These are phyloP conservation scores for Sinohyriopsis cumingii DNA, from an alignment of 2,888 invertebrate species.

Conservation along the genomic window DNA sequence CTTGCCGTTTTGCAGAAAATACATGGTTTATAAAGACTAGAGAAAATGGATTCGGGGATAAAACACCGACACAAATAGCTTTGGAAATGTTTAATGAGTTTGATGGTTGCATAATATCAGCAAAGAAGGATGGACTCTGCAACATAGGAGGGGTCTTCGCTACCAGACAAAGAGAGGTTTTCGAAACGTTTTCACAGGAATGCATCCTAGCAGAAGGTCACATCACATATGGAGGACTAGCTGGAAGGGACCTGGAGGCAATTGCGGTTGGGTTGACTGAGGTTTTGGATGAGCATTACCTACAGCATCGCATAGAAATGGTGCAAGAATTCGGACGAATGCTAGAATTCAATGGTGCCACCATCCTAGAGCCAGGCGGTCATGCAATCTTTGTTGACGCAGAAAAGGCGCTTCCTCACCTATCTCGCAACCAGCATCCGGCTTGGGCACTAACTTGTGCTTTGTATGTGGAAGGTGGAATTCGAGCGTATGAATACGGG, in stretches of 20 bases:
- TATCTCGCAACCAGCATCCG: not conserved
- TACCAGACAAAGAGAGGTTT: slow-evolving; percentile 1
- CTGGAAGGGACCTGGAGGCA: slow-evolving; percentile 23
- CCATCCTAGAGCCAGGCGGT: slow-evolving; percentile 15
- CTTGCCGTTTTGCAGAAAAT: slow-evolving; percentile 24
- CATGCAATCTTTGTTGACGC: slow-evolving; percentile 17
- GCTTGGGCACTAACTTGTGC: slow-evolving; percentile 15
- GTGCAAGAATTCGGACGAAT: slow-evolving; percentile 6
- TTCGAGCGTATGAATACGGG: not conserved
- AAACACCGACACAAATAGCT: slow-evolving; percentile 9
- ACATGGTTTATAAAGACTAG: slow-evolving; percentile 19
- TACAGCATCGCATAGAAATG: slow-evolving; percentile 10
- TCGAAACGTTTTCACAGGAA: not conserved
- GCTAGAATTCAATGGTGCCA: slow-evolving; percentile 7
- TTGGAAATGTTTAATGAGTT: slow-evolving; percentile 22
- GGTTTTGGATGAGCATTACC: slow-evolving; percentile 15
- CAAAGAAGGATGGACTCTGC: slow-evolving; percentile 25
- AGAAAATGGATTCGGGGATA: slow-evolving; percentile 8
- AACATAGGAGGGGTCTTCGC: slow-evolving; percentile 14
- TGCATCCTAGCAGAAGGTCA: slow-evolving; percentile 14
- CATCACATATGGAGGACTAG: slow-evolving; percentile 22
- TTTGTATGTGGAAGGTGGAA: slow-evolving; percentile 13
- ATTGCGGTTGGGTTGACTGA: slow-evolving; percentile 13
- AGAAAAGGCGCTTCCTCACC: slow-evolving; percentile 5
- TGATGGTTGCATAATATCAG: slow-evolving; percentile 15